A percentile compares a stretch with the other conserved stretches of the same genome.
phyloP scores from a whole-genome alignment of 92 coral and sea anemone species.

The Epizoanthus rinbou region DNA sequence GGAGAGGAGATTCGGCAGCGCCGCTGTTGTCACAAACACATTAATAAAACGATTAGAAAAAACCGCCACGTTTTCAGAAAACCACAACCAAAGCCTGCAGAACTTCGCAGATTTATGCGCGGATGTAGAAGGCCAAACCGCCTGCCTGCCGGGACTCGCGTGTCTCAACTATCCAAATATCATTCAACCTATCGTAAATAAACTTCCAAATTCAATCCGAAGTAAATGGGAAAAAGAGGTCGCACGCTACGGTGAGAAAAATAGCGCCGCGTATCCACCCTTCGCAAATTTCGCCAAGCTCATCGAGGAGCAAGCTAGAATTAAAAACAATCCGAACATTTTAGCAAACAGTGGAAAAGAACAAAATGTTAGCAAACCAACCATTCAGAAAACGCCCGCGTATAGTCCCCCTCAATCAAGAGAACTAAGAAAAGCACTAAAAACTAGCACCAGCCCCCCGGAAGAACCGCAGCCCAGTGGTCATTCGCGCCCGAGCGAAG shows the following conservation, averaged over 20 bases:
- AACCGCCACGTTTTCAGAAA: constrained; percentile 25
- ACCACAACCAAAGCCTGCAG: constrained; percentile 30
- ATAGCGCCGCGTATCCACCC: constrained; percentile 40
- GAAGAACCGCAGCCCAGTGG: too few species aligned
- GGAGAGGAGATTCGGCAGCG: constrained; percentile 53
- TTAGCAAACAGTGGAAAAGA: constrained; percentile 10
- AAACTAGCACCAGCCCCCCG: background rate
- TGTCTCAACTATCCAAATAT: constrained; percentile 52
- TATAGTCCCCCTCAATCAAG: too few species aligned
- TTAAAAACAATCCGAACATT: constrained; percentile 56
- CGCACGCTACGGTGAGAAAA: constrained; percentile 28
- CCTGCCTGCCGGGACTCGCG: constrained; percentile 45
- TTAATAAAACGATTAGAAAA: constrained; percentile 14
- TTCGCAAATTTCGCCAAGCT: constrained; percentile 39
- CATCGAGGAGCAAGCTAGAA: constrained; percentile 36
- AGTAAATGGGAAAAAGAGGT: constrained; percentile 57
- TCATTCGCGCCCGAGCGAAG: too few species aligned
- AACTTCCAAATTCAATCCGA: constrained; percentile 39
- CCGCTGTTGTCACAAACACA: constrained; percentile 36
- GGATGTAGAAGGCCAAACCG: constrained; percentile 52
- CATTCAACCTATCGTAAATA: constrained; percentile 49
- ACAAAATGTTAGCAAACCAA: background rate
- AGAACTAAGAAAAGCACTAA: background rate
- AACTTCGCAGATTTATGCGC: constrained; percentile 50
- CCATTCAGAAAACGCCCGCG: background rate